phyloP scores from a whole-genome alignment of 2,888 invertebrate species.

The Trachelus iudaicus region DNA sequence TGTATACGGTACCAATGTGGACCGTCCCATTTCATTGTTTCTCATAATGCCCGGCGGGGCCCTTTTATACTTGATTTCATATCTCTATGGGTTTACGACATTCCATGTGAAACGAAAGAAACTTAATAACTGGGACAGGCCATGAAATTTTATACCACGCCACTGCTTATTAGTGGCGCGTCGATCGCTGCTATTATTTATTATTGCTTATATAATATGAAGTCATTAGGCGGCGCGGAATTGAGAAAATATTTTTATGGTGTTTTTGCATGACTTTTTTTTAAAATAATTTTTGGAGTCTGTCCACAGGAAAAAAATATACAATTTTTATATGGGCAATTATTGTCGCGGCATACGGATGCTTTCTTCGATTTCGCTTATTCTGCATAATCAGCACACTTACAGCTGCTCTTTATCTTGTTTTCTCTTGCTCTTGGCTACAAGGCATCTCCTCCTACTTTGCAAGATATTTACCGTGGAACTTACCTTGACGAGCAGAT shows the following conservation, averaged over 20 bases:
- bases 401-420: not conserved
- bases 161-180: not conserved
- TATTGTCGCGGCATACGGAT: not conserved
- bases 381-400: not conserved
- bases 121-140: not conserved
- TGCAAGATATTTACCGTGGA: not conserved
- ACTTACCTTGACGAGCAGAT: slow-evolving; percentile 62
- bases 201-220: not conserved
- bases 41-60: not conserved
- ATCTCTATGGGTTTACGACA: not conserved
- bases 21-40: not conserved
- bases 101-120: not conserved
- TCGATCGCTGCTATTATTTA: not conserved
- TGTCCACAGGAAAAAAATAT: not conserved
- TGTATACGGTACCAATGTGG: not conserved
- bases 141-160: slow-evolving; percentile 2
- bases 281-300: not conserved
- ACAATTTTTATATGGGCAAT: not conserved
- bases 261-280: not conserved
- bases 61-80: not conserved
- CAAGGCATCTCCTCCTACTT: not conserved
- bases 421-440: not conserved
- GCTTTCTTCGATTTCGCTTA: not conserved
- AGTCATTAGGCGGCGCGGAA: not conserved
- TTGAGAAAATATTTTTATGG: not conserved